Evolutionary conservation across 2,888 invertebrate genomes (phyloP), one percentile per base, ranked within the genome.

Genomic region (Hipparchia sbordonii): DNA sequence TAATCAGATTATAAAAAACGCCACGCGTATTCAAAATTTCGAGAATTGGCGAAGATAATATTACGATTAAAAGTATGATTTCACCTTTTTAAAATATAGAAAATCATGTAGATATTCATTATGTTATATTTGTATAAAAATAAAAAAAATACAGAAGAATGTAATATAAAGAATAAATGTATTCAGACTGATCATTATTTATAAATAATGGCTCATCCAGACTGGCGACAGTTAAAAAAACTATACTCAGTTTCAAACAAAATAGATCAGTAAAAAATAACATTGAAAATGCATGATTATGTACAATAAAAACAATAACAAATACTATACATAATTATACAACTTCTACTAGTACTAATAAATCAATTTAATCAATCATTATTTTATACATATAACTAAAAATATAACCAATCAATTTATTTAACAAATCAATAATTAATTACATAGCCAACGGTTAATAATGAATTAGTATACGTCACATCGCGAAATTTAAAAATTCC

Each of bases 401-500:
- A 12, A n/a, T 7, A 63, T 7, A 63, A 63, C 13, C 7, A 23
- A 63, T 51, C 2, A 23, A 63, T 51, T 63, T 9, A 63, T 63
- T 63, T 5, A 48, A 9, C 13, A 63, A 63, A 63, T 48, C 13
- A 63, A 63, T 63, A 46, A 62, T 23, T 46, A 61, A 45, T 10
- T 48, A 10, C 45, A 63, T 48, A 63, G 23, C 9, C 48, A 63
- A 63, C 63, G 48, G 48, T 23, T 23, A 9, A 9, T 39, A 12
- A 61, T 12, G 45, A 12, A 61, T 12, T 63, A 48, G 3, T 57
- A 23, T 23, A 13, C 7, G 1, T 7, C 7, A 6, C n/a, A 56
- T n/a, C 13, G 7, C n/a, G 54, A 13, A 54, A n/a, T n/a, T 54
- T n/a, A 6, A 54, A n/a, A 54, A 39, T 4, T 39, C 5, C 3